Conservation (phyloP, 2,113 vertebrate species). For the Paedocypris sp. region DNA sequence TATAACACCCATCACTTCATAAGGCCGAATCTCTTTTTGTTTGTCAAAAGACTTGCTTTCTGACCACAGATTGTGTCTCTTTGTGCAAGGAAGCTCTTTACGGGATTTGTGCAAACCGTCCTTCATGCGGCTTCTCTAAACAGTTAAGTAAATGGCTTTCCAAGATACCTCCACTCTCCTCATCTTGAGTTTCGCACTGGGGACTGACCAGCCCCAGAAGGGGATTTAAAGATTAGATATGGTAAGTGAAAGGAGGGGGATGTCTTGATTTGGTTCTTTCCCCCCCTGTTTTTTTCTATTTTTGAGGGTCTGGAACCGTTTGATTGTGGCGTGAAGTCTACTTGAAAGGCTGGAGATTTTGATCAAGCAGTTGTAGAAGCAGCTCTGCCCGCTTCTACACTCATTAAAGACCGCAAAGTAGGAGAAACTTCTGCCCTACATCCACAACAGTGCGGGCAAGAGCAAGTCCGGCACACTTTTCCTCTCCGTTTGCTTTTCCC, state of each 20-base stretch:
- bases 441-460: conserved; percentile 10
- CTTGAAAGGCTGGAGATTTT: conserved; percentile 30
- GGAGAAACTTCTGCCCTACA: conserved; percentile 37
- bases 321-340: conserved; percentile 32
- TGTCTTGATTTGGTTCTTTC: conserved; percentile 33
- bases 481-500: conserved; percentile 10
- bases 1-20: neutral
- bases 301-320: conserved; percentile 5
- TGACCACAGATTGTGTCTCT: neutral
- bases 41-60: neutral
- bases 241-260: conserved; percentile 44
- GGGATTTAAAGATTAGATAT: conserved; percentile 53
- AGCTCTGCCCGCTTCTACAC: conserved; percentile 26
- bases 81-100: conserved; percentile 26
- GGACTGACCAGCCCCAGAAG: conserved; percentile 32
- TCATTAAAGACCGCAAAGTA: conserved; percentile 33
- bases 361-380: conserved; percentile 26
- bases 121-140: conserved; percentile 49
- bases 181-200: conserved; percentile 47
- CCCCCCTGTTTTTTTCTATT: too few species aligned
- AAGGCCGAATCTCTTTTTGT: too few species aligned
- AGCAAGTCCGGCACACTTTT: conserved; percentile 22
- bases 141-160: conserved; percentile 44
- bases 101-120: conserved; percentile 36
- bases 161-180: conserved; percentile 35